Conservation (phyloP, 2,797 vertebrate genomes). For the Pseudocheirus occidentalis region DNA sequence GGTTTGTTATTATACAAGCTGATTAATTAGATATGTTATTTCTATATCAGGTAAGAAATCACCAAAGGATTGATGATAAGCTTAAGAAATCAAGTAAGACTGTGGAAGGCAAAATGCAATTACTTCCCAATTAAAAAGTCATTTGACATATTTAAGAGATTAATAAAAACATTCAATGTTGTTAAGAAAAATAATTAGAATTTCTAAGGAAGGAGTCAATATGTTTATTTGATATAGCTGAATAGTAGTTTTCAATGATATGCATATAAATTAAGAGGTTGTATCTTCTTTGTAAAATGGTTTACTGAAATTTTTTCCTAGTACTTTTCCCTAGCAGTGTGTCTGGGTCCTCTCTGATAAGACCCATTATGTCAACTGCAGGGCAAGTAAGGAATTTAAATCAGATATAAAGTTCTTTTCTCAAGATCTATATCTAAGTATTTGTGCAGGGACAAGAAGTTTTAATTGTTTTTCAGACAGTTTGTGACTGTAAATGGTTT, state of each 20-base stretch:
- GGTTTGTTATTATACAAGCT: constrained; percentile 79
- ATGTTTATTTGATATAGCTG: constrained; percentile 30
- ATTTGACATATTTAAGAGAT: constrained; percentile 82
- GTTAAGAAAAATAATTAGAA: constrained; percentile 73
- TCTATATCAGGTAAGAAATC: constrained; percentile 85
- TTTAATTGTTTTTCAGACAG: not conserved
- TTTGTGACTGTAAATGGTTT: not conserved
- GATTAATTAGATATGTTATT: constrained; percentile 84
- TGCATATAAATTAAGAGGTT: not conserved
- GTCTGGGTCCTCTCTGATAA: not conserved
- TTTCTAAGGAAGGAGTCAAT: constrained; percentile 50
- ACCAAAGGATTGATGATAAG: constrained; percentile 79
- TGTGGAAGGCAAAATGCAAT: constrained; percentile 76
- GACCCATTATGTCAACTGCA: not conserved
- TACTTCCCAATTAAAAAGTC: constrained; percentile 84
- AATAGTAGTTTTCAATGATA: constrained; percentile 1
- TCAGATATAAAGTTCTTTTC: not conserved
- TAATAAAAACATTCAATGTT: constrained; percentile 80
- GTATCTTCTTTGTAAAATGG: not conserved
- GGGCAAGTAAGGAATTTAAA: not conserved
- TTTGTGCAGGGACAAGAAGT: not conserved
- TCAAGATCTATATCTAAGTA: not conserved
- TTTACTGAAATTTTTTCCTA: not conserved
- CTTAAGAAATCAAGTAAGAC: constrained; percentile 77
- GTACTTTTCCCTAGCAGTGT: not conserved